These are phyloP conservation scores for Polyommatus icarus DNA, from an alignment of 2,888 invertebrate genomes.

Conservation along the genomic window DNA sequence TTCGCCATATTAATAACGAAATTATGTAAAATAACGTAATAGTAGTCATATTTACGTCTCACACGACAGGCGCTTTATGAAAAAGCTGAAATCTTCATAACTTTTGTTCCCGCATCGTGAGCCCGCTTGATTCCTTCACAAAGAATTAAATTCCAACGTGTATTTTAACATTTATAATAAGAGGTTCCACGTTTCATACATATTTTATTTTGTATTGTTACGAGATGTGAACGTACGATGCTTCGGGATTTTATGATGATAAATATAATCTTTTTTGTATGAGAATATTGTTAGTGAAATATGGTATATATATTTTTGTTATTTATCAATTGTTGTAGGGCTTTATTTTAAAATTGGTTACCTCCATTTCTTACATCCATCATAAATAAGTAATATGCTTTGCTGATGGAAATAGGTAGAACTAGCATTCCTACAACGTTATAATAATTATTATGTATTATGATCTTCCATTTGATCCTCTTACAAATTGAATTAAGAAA, in stretches of 20 bases:
- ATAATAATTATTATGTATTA: too few species aligned
- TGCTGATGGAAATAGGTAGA: too few species aligned
- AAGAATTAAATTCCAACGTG: conserved; percentile 31
- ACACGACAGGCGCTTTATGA: conserved; percentile 30
- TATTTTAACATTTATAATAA: conserved; percentile 34
- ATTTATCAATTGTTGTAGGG: too few species aligned
- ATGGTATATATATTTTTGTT: neutral
- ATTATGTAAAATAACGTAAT: conserved; percentile 7
- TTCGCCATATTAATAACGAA: neutral
- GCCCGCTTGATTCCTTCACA: conserved; percentile 29
- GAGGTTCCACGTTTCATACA: conserved; percentile 14
- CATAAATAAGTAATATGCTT: too few species aligned
- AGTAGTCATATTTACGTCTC: conserved; percentile 16
- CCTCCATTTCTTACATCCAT: too few species aligned
- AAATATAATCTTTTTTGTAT: neutral
- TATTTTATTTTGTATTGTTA: conserved; percentile 20
- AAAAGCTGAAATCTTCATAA: conserved; percentile 33
- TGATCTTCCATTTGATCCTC: too few species aligned
- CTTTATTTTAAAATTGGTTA: too few species aligned
- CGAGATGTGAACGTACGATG: conserved; percentile 9
- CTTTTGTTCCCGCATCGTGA: conserved; percentile 30
- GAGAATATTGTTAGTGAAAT: neutral
- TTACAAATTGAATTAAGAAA: too few species aligned
- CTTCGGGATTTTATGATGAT: conserved; percentile 8
- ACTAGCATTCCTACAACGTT: too few species aligned